phyloP scores from a whole-genome alignment of 2,113 vertebrate species.

The Myiagra hebetior region DNA sequence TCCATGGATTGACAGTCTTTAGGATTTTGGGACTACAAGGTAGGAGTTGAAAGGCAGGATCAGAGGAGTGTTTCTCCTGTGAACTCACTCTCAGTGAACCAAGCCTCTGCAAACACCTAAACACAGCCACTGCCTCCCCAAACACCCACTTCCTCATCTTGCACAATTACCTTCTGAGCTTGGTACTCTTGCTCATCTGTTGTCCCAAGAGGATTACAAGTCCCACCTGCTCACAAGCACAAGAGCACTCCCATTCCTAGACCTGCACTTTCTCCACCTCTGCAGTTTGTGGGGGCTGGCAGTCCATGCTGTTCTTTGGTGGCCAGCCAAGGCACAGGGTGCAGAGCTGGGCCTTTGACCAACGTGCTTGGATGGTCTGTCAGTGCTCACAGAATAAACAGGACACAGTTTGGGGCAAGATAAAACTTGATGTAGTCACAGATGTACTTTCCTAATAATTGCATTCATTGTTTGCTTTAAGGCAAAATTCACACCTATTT shows the following conservation, averaged over 20 bases:
- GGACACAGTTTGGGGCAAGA: neutral
- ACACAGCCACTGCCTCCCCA: neutral
- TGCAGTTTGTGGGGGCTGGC: neutral
- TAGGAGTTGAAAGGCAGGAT: neutral
- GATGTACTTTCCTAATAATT: neutral
- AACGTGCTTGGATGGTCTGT: neutral
- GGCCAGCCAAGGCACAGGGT: neutral
- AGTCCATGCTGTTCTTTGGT: neutral
- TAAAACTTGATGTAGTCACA: neutral
- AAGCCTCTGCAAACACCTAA: neutral
- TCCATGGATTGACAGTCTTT: neutral
- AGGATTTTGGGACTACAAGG: neutral
- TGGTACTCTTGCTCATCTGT: neutral
- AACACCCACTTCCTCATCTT: neutral
- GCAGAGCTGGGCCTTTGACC: neutral
- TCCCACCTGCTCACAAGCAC: neutral
- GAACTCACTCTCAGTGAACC: neutral
- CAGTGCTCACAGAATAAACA: neutral
- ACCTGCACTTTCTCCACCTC: neutral
- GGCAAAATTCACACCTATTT: neutral
- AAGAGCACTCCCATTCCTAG: rapidly evolving
- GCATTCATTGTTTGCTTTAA: neutral
- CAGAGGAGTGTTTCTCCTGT: neutral
- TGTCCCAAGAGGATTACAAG: neutral
- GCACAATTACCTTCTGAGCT: neutral